These are phyloP conservation scores for Lepus oiostolus DNA, from an alignment of 2,797 vertebrate species.

Conservation along the genomic window DNA sequence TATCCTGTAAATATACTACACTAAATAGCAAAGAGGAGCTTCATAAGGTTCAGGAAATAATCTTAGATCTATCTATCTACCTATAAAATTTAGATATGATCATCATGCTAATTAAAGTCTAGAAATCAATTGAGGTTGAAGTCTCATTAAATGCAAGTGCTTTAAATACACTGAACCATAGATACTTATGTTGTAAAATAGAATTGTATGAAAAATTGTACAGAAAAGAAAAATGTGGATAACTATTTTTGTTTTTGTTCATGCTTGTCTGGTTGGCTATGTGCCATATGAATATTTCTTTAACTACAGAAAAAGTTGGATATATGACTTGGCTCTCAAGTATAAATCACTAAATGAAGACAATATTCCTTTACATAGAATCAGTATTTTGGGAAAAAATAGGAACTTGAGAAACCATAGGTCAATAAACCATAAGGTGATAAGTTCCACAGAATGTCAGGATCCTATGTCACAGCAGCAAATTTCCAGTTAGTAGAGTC, in stretches of 20 bases:
- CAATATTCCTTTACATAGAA: background rate
- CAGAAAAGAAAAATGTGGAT: background rate
- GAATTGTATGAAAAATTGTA: background rate
- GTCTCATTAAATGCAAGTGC: background rate
- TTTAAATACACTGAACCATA: background rate
- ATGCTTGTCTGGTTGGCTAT: background rate
- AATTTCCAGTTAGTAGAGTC: background rate
- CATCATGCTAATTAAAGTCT: background rate
- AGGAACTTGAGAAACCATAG: background rate
- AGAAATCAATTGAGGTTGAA: background rate
- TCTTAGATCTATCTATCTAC: too few relatives aligned
- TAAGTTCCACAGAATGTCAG: background rate
- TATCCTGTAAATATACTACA: background rate
- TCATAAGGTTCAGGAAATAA: background rate
- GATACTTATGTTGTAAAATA: background rate
- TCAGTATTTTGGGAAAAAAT: background rate
- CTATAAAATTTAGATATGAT: background rate
- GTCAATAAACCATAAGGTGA: background rate
- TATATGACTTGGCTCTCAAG: background rate
- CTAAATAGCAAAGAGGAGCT: background rate
- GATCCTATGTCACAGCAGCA: background rate
- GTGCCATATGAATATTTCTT: background rate
- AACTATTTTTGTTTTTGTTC: background rate
- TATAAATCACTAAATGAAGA: background rate
- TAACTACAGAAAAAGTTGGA: background rate